Evolutionary conservation across 2,113 vertebrate species (phyloP).

Genomic region (Nanorana parkeri): DNA sequence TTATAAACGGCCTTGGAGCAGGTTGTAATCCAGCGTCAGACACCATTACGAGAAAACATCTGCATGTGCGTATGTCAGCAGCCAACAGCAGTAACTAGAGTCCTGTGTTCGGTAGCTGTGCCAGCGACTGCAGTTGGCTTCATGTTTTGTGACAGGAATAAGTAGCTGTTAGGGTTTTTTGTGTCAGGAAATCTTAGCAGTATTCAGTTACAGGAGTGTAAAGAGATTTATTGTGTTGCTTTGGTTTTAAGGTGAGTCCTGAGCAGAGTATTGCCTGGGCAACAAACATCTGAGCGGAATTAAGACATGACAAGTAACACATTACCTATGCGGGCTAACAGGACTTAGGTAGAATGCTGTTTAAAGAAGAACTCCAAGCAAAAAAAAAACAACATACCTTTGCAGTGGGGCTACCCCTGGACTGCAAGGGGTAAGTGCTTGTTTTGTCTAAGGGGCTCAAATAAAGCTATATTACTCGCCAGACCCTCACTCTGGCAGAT

Average conservation of each 20-base stretch:
- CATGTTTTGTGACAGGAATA: constrained; percentile 42
- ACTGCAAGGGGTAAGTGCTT: too few species aligned
- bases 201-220: constrained; percentile 51
- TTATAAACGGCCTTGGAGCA: constrained; percentile 32
- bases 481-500: too few species aligned
- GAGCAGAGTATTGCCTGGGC: neutral
- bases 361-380: too few species aligned
- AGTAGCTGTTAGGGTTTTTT: constrained; percentile 47
- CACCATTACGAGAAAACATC: constrained; percentile 53
- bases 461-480: too few species aligned
- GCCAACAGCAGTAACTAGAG: constrained; percentile 45
- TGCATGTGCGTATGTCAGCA: constrained; percentile 38
- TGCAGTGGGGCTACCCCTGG: too few species aligned
- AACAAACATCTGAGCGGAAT: neutral
- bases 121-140: constrained; percentile 15
- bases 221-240: constrained; percentile 48
- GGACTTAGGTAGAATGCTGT: too few species aligned
- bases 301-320: neutral
- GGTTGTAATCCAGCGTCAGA: constrained; percentile 47
- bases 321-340: neutral
- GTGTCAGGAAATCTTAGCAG: constrained; percentile 42
- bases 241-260: constrained; percentile 19
- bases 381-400: too few species aligned
- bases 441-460: too few species aligned
- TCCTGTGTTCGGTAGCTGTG: constrained; percentile 19